These are phyloP conservation scores for Bubo bubo DNA, from an alignment of 2,113 vertebrate species.

Conservation along the genomic window DNA sequence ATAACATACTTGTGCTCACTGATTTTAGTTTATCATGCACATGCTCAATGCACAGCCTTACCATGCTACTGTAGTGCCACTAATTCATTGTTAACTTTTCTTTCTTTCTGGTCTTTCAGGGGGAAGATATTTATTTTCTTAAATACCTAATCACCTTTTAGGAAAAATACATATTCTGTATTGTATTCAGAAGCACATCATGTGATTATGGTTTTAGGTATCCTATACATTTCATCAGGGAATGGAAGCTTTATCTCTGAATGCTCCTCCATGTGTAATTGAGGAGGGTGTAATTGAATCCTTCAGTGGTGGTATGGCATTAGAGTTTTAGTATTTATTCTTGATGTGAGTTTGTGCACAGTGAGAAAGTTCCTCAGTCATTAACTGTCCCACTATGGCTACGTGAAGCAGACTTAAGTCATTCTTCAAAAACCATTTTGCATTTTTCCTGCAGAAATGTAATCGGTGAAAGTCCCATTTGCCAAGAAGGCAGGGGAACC, in stretches of 20 bases:
- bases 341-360: background rate
- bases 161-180: background rate
- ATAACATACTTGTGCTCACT: background rate
- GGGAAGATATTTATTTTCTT: constrained; percentile 17
- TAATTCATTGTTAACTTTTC: background rate
- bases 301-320: background rate
- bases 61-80: background rate
- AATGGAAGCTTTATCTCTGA: constrained; percentile 20
- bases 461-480: background rate
- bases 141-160: background rate
- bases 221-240: constrained; percentile 12
- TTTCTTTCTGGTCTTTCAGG: constrained; percentile 31
- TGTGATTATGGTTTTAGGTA: constrained; percentile 14
- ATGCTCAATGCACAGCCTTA: background rate
- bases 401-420: background rate
- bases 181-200: background rate
- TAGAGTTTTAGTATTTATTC: background rate
- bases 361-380: background rate
- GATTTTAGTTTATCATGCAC: background rate
- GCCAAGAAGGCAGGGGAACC: background rate
- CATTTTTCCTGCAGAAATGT: background rate
- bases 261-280: background rate
- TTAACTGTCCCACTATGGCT: background rate
- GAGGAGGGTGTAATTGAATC: constrained; percentile 1
- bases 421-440: background rate